A percentile compares a stretch with the other conserved stretches of the same genome.
phyloP scores from a whole-genome alignment of 2,113 vertebrate genomes.

The Rhinichthys klamathensis region DNA sequence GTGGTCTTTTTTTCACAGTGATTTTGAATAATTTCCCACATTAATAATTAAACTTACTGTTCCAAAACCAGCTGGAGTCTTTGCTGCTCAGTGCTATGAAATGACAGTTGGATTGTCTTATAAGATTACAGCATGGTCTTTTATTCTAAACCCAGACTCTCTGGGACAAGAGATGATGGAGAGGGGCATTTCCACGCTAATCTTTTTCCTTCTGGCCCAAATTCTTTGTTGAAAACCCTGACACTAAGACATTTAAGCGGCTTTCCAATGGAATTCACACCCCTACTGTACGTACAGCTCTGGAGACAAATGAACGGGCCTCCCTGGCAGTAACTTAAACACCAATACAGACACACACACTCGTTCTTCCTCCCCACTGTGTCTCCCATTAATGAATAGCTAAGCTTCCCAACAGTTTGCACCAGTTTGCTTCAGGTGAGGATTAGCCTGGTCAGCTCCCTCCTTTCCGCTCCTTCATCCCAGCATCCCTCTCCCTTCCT shows the following conservation, averaged over 20 bases:
- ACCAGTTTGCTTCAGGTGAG: conserved; percentile 40
- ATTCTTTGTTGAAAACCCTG: conserved; percentile 18
- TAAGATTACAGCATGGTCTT: not conserved
- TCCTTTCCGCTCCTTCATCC: not conserved
- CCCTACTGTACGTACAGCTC: conserved; percentile 13
- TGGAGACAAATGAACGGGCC: conserved; percentile 23
- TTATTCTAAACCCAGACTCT: conserved; percentile 29
- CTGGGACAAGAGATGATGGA: conserved; percentile 27
- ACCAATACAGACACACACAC: conserved; percentile 1
- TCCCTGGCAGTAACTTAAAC: conserved; percentile 19
- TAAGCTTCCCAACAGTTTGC: conserved; percentile 20
- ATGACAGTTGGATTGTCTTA: conserved; percentile 21
- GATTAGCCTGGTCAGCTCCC: conserved; percentile 45
- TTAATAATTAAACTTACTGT: not conserved
- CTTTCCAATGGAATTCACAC: conserved; percentile 18
- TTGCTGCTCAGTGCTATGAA: not conserved
- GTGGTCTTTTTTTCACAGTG: not conserved
- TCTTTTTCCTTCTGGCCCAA: conserved; percentile 37
- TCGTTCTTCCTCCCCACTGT: conserved; percentile 4
- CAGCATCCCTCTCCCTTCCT: conserved; percentile 2
- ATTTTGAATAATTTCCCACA: not conserved
- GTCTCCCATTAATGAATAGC: conserved; percentile 40
- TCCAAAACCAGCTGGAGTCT: conserved; percentile 4
- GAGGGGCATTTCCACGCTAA: conserved; percentile 2
- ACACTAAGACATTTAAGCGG: conserved; percentile 26